Conservation (phyloP, 2,888 invertebrate genomes). For the Phortica okadai region DNA sequence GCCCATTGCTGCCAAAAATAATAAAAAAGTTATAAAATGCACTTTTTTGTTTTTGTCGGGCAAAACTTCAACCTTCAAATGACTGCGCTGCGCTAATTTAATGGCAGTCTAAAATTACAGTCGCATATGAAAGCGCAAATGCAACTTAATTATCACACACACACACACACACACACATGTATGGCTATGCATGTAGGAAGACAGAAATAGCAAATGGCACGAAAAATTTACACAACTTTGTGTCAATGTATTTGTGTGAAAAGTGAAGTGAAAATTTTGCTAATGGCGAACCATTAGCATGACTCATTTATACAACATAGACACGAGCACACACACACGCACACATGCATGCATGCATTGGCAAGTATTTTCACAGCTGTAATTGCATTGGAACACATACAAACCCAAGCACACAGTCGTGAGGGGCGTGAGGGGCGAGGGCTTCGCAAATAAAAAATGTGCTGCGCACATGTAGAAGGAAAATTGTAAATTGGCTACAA, state of each 20-base stretch:
- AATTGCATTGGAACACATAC: constrained; percentile 58
- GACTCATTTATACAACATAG: constrained; percentile 60
- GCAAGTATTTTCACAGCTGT: constrained; percentile 43
- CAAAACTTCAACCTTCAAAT: constrained; percentile 61
- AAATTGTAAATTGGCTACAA: constrained; percentile 65
- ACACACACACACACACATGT: constrained; percentile 37
- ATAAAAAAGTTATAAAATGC: not conserved
- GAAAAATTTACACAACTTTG: constrained; percentile 7
- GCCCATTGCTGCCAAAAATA: not conserved
- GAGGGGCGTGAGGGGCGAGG: not conserved
- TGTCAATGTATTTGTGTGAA: constrained; percentile 14
- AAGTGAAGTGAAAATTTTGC: constrained; percentile 56
- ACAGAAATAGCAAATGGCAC: constrained; percentile 7
- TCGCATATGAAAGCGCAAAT: constrained; percentile 48
- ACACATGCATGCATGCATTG: not conserved
- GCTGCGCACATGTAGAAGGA: constrained; percentile 28
- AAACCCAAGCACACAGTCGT: constrained; percentile 33
- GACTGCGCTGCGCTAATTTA: not conserved
- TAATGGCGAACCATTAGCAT: constrained; percentile 69
- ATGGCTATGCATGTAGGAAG: constrained; percentile 12
- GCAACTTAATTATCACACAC: constrained; percentile 62
- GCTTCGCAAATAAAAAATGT: constrained; percentile 4
- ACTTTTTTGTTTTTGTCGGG: not conserved
- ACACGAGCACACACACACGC: constrained; percentile 4
- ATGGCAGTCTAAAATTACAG: constrained; percentile 42